Conservation (phyloP, 2,797 vertebrate genomes). For the Falco novaeseelandiae region DNA sequence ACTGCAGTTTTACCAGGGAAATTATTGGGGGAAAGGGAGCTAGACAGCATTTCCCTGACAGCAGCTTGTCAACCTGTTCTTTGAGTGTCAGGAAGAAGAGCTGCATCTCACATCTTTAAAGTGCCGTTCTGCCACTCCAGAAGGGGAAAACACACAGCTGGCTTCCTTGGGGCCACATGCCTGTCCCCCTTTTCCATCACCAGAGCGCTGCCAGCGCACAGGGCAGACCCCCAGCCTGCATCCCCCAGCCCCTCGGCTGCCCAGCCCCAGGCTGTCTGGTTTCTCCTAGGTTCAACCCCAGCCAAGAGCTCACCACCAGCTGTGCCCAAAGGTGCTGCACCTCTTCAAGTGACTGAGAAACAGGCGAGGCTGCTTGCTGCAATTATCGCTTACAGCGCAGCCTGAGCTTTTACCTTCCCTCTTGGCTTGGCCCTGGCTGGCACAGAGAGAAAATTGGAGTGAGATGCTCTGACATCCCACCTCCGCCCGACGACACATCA, state of each 20-base stretch:
- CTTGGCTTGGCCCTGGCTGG: background rate
- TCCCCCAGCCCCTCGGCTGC: background rate
- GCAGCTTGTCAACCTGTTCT: conserved; percentile 62
- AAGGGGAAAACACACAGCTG: background rate
- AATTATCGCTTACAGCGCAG: fast-evolving
- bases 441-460: background rate
- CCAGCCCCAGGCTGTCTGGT: background rate
- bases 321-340: background rate
- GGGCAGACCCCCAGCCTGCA: background rate
- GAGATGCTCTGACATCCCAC: background rate
- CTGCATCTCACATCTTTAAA: background rate
- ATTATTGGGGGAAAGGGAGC: conserved; percentile 55
- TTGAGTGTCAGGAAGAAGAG: conserved; percentile 37
- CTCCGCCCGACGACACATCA: background rate
- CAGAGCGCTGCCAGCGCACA: fast-evolving
- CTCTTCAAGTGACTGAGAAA: background rate
- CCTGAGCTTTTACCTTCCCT: background rate
- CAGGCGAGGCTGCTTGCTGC: background rate
- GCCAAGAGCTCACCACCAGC: background rate
- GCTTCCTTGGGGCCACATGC: background rate
- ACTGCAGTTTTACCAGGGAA: conserved; percentile 62
- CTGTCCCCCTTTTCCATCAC: background rate
- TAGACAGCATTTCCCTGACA: conserved; percentile 62
- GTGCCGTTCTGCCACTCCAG: background rate
- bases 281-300: background rate